Percentiles rank a stretch among this genome's conserved stretches.
Evolutionary conservation across 2,888 invertebrate genomes (phyloP).

Genomic region (Cryptophagus acutangulus): DNA sequence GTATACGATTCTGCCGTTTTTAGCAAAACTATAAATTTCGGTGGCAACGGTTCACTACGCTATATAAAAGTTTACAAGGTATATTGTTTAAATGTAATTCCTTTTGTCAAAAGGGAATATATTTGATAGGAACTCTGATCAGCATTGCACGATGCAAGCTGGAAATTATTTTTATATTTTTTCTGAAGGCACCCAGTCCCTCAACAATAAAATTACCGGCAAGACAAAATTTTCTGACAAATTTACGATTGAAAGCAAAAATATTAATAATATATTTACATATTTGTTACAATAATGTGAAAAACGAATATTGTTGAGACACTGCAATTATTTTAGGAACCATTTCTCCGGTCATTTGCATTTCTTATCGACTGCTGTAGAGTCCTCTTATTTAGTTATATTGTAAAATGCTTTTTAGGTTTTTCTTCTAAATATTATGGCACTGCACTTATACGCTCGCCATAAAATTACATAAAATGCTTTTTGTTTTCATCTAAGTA

Average conservation of each 20-base stretch:
- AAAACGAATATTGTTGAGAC: constrained; percentile 44
- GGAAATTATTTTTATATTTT: constrained; percentile 27
- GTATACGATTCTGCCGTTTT: constrained; percentile 44
- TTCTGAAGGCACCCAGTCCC: constrained; percentile 51
- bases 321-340: constrained; percentile 48
- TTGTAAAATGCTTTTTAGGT: no score
- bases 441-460: constrained; percentile 45
- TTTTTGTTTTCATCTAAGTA: constrained; percentile 16
- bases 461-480: constrained; percentile 23
- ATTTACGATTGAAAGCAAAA: no score
- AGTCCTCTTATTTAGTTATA: no score
- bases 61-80: constrained; percentile 48
- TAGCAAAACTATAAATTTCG: constrained; percentile 48
- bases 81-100: constrained; percentile 12
- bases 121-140: constrained; percentile 49
- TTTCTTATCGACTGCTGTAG: constrained; percentile 43
- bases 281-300: not conserved
- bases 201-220: constrained; percentile 45
- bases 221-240: no score
- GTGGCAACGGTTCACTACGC: constrained; percentile 45
- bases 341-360: constrained; percentile 46
- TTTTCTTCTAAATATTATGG: constrained; percentile 37
- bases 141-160: constrained; percentile 32
- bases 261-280: constrained; percentile 10
- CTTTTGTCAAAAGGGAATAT: constrained; percentile 38